Evolutionary conservation across 2,888 invertebrate genomes (phyloP), one percentile per base, ranked within the genome.

Genomic region (Halictus ligatus): DNA sequence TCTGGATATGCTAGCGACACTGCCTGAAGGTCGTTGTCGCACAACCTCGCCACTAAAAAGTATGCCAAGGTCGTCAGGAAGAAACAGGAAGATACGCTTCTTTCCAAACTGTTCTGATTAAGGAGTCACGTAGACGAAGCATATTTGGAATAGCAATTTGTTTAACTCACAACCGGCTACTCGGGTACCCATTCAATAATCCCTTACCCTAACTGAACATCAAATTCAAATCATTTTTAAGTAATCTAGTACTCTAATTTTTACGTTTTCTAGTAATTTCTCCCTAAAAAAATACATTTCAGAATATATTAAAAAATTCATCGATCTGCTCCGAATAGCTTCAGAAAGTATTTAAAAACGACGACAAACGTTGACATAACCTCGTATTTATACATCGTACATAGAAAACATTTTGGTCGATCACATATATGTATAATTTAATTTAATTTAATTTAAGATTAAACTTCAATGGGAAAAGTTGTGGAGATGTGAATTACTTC

Each of bases 51-150:
- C 67, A 72, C 84, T 81, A 60, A 72, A 88, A 89, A 84, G 43
- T 89, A 74, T 87, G 85, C 72, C 85, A 85, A 90, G 86, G 86
- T 85, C 81, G 76, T 54, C 73, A 84, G 84, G 85, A 85, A 82
- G 73, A 69, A 81, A 21, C 80, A 60, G 50, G 48, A 86, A 84
- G 80, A 85, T 8, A 46, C 72, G 29, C 64, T 78, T 46, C 69
- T 78, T 76, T n/a, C 78, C 46, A 67, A 54, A 69, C 29, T 50
- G 75, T 81, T 35, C 35, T 35, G 35, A 35, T 35, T 35, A 35
- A 35, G 35, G 3, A 35, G 35, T 35, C 35, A 35, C 35, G 35
- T 35, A 35, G 35, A 35, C 35, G 35, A 35, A 35, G 35, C 35
- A 35, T 35, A 35, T 35, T 35, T 35, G 35, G 35, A 35, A 35